Evolutionary conservation across 1,140 invertebrate species (phyloP).

Genomic region (Rhagoletis zephyria): DNA sequence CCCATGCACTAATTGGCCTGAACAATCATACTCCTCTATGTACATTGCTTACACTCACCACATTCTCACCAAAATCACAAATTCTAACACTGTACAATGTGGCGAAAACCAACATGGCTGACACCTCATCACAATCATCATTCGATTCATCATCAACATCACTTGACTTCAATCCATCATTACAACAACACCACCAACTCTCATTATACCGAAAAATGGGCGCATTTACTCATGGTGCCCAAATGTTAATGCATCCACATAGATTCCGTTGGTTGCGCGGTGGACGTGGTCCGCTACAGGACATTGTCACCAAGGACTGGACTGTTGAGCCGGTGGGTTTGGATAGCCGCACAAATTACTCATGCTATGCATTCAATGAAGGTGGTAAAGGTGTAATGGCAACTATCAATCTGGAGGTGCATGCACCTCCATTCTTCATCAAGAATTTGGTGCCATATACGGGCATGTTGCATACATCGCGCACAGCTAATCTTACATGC

Average conservation of each 20-base stretch:
- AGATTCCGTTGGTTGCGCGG: slow-evolving; percentile 87
- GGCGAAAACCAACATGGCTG: slow-evolving; percentile 20
- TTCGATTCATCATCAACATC: slow-evolving; percentile 37
- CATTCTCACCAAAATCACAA: slow-evolving; percentile 70
- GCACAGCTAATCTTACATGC: slow-evolving; percentile 86
- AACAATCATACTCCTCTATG: slow-evolving; percentile 68
- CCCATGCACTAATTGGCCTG: slow-evolving; percentile 71
- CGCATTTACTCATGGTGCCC: slow-evolving; percentile 67
- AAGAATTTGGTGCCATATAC: slow-evolving; percentile 85
- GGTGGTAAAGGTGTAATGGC: slow-evolving; percentile 85
- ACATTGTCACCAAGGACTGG: slow-evolving; percentile 82
- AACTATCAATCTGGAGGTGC: slow-evolving; percentile 83
- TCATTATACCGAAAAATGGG: slow-evolving; percentile 69
- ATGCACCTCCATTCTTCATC: slow-evolving; percentile 90
- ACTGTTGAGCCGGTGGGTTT: slow-evolving; percentile 86
- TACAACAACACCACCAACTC: slow-evolving; percentile 21
- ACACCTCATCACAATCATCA: slow-evolving; percentile 56
- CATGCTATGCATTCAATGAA: slow-evolving; percentile 86
- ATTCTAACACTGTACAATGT: slow-evolving; percentile 65
- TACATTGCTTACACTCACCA: slow-evolving; percentile 70
- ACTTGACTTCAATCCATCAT: slow-evolving; percentile 3
- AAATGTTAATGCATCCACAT: slow-evolving; percentile 67
- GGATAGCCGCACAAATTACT: slow-evolving; percentile 88
- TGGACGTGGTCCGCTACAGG: slow-evolving; percentile 78
- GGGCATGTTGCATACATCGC: slow-evolving; percentile 80